Conservation (phyloP, 2,888 invertebrate species). For the Leptopterna dolabrata region DNA sequence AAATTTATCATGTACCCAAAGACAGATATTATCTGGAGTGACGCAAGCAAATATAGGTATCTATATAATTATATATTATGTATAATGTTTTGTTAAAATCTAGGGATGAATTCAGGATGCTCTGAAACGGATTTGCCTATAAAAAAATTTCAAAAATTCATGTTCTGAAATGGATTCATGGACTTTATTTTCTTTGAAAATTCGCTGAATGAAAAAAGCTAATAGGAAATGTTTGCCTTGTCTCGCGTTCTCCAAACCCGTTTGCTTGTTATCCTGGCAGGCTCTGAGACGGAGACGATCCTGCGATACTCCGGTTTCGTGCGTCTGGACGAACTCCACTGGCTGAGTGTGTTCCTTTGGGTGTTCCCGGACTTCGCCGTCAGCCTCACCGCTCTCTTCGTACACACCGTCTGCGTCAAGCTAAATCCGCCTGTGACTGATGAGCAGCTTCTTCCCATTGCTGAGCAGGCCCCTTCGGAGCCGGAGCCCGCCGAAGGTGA, state of each 20-base stretch:
- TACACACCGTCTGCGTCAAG: slow-evolving; percentile 70
- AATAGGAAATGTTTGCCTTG: too few relatives aligned
- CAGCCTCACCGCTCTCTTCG: slow-evolving; percentile 69
- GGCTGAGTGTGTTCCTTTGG: slow-evolving; percentile 76
- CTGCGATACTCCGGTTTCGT: slow-evolving; percentile 79
- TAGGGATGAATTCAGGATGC: too few relatives aligned
- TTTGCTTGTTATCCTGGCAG: slow-evolving; percentile 63
- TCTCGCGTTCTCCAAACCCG: background rate
- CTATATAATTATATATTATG: too few relatives aligned
- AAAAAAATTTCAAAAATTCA: too few relatives aligned
- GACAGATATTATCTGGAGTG: too few relatives aligned
- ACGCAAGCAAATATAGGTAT: too few relatives aligned
- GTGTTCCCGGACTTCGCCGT: slow-evolving; percentile 81
- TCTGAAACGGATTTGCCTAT: too few relatives aligned
- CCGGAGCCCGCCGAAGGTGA: slow-evolving; percentile 52
- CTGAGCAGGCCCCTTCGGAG: slow-evolving; percentile 36
- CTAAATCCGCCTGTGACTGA: slow-evolving; percentile 55
- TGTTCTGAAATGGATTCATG: too few relatives aligned
- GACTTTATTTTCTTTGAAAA: too few relatives aligned
- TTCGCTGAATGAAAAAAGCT: too few relatives aligned
- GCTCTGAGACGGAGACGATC: slow-evolving; percentile 72
- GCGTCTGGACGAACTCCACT: slow-evolving; percentile 72
- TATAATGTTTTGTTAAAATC: too few relatives aligned
- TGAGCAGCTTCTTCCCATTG: slow-evolving; percentile 60
- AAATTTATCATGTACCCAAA: too few relatives aligned